Percentiles rank a stretch among this genome's conserved stretches.
Evolutionary conservation across 2,888 invertebrate genomes (phyloP).

Genomic region (Drosophila dives): DNA sequence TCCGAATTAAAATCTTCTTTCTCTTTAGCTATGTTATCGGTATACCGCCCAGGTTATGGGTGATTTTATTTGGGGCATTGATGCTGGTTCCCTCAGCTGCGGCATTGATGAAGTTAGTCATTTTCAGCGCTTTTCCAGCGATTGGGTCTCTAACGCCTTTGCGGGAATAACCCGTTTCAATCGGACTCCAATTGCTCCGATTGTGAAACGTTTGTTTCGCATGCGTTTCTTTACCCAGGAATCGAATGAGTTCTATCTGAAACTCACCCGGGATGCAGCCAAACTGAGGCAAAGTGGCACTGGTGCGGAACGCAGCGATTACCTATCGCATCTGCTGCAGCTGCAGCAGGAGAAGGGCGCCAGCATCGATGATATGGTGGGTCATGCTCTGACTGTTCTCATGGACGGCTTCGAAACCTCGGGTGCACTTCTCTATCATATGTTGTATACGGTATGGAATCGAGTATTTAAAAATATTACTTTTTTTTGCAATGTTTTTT

Average conservation of each 20-base stretch:
- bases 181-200: constrained; percentile 55
- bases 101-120: constrained; percentile 32
- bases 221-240: constrained; percentile 83
- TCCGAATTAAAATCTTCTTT: neutral
- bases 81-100: constrained; percentile 68
- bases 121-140: constrained; percentile 48
- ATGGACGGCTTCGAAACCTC: constrained; percentile 83
- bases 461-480: neutral
- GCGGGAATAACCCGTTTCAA: constrained; percentile 48
- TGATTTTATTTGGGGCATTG: constrained; percentile 81
- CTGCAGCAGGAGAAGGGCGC: constrained; percentile 75
- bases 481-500: neutral
- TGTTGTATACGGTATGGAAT: constrained; percentile 61
- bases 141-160: constrained; percentile 50
- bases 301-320: constrained; percentile 70
- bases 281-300: constrained; percentile 54
- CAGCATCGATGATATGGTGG: constrained; percentile 72
- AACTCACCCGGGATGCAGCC: constrained; percentile 73
- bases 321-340: constrained; percentile 77
- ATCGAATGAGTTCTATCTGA: constrained; percentile 86
- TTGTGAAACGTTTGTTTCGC: constrained; percentile 42
- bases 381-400: constrained; percentile 75
- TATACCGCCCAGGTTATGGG: constrained; percentile 75
- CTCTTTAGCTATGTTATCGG: constrained; percentile 69
- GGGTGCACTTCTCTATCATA: constrained; percentile 67